Evolutionary conservation across 2,888 invertebrate genomes (phyloP).

Genomic region (Papilio elwesi): DNA sequence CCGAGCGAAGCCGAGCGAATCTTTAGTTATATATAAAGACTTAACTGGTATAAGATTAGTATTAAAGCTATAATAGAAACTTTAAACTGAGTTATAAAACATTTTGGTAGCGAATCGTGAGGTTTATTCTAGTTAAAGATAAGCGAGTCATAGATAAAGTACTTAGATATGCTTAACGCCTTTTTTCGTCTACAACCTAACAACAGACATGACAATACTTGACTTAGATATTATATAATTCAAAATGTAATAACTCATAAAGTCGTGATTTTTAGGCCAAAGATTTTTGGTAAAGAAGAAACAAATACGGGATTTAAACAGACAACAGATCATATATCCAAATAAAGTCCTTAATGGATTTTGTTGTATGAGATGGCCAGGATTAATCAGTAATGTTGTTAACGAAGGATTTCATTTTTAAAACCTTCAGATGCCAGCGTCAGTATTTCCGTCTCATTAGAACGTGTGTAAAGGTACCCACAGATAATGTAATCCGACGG

Average conservation of each 20-base stretch:
- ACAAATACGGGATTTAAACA: background rate
- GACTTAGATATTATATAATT: conserved; percentile 14
- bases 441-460: too few relatives aligned
- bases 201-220: conserved; percentile 12
- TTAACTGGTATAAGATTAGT: background rate
- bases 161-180: conserved; percentile 36
- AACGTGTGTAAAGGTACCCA: too few relatives aligned
- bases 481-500: too few relatives aligned
- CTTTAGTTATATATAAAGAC: background rate
- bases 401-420: too few relatives aligned
- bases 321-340: background rate
- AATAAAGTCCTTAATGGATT: too few relatives aligned
- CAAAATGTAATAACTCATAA: background rate
- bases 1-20: too few relatives aligned
- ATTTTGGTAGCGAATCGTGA: conserved; percentile 39
- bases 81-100: conserved; percentile 22
- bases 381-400: too few relatives aligned
- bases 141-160: conserved; percentile 28
- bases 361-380: too few relatives aligned
- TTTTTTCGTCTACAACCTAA: conserved; percentile 22
- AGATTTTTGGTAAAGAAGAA: background rate
- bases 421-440: too few relatives aligned
- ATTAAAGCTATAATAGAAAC: conserved; percentile 5
- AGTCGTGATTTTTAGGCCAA: background rate
- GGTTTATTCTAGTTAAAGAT: conserved; percentile 28